These are phyloP conservation scores for Axis porcinus DNA, from an alignment of 2,113 vertebrate species.

Conservation along the genomic window DNA sequence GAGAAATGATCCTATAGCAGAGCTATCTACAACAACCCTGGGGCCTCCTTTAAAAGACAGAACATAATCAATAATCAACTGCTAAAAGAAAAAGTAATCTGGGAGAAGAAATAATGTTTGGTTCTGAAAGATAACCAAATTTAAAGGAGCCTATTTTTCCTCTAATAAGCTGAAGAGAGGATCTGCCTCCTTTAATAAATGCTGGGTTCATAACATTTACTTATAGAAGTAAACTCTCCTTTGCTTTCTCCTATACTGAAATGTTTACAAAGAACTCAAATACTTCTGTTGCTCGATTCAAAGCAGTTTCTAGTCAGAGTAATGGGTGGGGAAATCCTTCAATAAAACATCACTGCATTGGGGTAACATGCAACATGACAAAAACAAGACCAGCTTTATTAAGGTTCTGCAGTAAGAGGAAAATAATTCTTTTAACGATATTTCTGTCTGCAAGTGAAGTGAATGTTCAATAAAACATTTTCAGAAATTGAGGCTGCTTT, in stretches of 20 bases:
- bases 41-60: not conserved
- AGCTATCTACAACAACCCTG: not conserved
- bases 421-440: not conserved
- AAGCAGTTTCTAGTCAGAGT: not conserved
- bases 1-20: not conserved
- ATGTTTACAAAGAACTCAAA: slow-evolving; percentile 29
- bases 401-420: not conserved
- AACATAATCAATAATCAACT: not conserved
- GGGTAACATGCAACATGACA: not conserved
- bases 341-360: slow-evolving; percentile 3
- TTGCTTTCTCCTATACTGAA: not conserved
- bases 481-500: not conserved
- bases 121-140: not conserved
- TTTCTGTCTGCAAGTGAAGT: not conserved
- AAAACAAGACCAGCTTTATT: slow-evolving; percentile 9
- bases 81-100: slow-evolving; percentile 9
- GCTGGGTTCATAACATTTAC: not conserved
- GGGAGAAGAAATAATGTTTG: slow-evolving; percentile 20
- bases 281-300: not conserved
- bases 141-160: slow-evolving; percentile 33
- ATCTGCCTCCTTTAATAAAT: not conserved
- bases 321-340: not conserved
- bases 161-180: not conserved
- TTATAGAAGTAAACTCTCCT: not conserved
- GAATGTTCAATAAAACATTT: not conserved